A percentile compares a stretch with the other conserved stretches of the same genome.
Evolutionary conservation across 2,113 vertebrate genomes (phyloP).

Genomic region (Shinisaurus crocodilurus): DNA sequence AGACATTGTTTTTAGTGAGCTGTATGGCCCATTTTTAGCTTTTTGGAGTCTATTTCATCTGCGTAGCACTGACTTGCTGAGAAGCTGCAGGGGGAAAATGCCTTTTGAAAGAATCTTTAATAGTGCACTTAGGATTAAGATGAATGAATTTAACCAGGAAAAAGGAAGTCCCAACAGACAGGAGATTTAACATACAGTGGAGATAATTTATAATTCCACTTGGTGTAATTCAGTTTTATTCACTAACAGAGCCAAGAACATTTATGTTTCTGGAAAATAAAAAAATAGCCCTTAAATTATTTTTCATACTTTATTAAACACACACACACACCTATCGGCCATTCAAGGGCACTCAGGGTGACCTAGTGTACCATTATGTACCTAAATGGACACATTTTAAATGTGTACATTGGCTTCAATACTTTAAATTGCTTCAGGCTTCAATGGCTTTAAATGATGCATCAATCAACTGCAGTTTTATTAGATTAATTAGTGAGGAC

Average conservation of each 20-base stretch:
- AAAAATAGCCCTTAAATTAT: not conserved
- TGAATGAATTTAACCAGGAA: not conserved
- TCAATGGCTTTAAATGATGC: not conserved
- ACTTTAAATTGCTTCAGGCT: not conserved
- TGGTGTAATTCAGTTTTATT: not conserved
- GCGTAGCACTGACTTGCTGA: not conserved
- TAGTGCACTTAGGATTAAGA: not conserved
- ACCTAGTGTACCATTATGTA: not conserved
- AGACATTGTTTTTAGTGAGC: slow-evolving; percentile 21
- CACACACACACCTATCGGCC: too few relatives aligned
- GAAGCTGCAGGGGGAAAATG: not conserved
- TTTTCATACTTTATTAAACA: not conserved
- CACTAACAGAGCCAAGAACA: not conserved
- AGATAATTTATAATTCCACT: slow-evolving; percentile 10
- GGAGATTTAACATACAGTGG: not conserved
- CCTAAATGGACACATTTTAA: not conserved
- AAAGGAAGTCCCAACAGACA: slow-evolving; percentile 10
- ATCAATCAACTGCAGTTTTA: not conserved
- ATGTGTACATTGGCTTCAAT: too few relatives aligned
- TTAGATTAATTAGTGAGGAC: not conserved
- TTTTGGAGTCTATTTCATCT: not conserved
- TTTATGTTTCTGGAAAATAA: not conserved
- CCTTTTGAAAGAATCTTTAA: slow-evolving; percentile 27
- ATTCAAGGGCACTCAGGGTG: not conserved
- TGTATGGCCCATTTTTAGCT: slow-evolving; percentile 23